phyloP scores from a whole-genome alignment of 1,140 invertebrate species.

The Plodia interpunctella region DNA sequence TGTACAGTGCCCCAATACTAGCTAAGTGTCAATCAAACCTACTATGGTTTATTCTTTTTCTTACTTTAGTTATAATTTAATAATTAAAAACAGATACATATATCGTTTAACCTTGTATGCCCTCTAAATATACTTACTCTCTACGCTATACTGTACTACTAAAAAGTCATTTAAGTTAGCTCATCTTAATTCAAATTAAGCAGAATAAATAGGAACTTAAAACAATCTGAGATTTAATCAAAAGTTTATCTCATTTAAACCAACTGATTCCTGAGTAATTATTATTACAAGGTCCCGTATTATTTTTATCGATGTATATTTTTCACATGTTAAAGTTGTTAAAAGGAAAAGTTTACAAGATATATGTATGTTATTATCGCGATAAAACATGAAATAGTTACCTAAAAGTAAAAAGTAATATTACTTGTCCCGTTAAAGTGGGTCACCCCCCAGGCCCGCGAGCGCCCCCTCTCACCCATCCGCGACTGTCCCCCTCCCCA shows the following conservation, averaged over 20 bases:
- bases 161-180: neutral
- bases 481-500: slow-evolving; percentile 61
- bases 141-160: neutral
- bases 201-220: slow-evolving; percentile 3
- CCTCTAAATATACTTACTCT: too few relatives aligned
- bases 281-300: neutral
- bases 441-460: slow-evolving; percentile 59
- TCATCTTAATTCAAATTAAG: neutral
- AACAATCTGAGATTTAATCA: neutral
- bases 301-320: too few relatives aligned
- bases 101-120: too few relatives aligned
- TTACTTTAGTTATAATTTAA: too few relatives aligned
- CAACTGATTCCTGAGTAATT: neutral
- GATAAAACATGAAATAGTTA: slow-evolving; percentile 75
- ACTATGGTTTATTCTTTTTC: too few relatives aligned
- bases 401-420: slow-evolving; percentile 77
- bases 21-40: slow-evolving; percentile 41
- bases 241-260: slow-evolving; percentile 1
- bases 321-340: neutral
- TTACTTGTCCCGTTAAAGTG: slow-evolving; percentile 76
- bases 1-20: slow-evolving; percentile 25
- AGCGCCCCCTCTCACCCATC: slow-evolving; percentile 52
- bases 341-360: slow-evolving; percentile 30
- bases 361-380: slow-evolving; percentile 63
- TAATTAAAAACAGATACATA: too few relatives aligned